Evolutionary conservation across 2,797 vertebrate genomes (phyloP), one percentile per base, ranked within the genome.

Genomic region (Sebastes paucispinis): DNA sequence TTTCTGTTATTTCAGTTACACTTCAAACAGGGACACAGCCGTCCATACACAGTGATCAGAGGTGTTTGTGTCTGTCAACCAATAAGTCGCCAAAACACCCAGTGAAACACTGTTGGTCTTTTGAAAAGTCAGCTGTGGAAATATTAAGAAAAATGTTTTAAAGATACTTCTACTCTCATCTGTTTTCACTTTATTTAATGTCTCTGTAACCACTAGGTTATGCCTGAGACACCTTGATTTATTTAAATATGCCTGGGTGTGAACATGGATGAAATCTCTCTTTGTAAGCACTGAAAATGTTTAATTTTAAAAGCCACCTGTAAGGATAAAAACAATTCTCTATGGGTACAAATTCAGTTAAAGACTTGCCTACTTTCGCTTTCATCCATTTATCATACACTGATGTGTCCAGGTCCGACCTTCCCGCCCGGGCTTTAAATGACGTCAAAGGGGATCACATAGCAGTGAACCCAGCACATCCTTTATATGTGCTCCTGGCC

Each of bases 401-500:
- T 3, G 39, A 43, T 43, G 14, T 74, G 73, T 79, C 29, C 31
- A 73, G 43, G 60, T 75, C 54, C 20, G 3, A 60, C 43, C 66
- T 52, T 39, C 14, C 66, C 3, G 4, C 24, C 16, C 20, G 5
- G 36, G 60, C 59, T 72, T 24, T 4, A 5, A 31, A 60, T 90
- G 89, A 87, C 58, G 34, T 90, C 68, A 82, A 60, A 83, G 36
- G 77, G 75, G 76, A 80, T 86, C 68, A 65, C 84, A 75, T 55
- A 66, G 69, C 70, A 78, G 66, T 77, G 47, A 90, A 86, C 67
- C 80, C 24, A 72, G 71, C 73, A 59, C 50, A 70, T 81, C 70
- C 69, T 59, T 81, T 75, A 58, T 83, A 88, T 89, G 82, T 84
- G 75, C 75, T 88, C 72, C 54, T 74, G 81, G 81, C 83, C 81